Conservation (phyloP, 2,888 invertebrate genomes). For the Diarsia brunnea region DNA sequence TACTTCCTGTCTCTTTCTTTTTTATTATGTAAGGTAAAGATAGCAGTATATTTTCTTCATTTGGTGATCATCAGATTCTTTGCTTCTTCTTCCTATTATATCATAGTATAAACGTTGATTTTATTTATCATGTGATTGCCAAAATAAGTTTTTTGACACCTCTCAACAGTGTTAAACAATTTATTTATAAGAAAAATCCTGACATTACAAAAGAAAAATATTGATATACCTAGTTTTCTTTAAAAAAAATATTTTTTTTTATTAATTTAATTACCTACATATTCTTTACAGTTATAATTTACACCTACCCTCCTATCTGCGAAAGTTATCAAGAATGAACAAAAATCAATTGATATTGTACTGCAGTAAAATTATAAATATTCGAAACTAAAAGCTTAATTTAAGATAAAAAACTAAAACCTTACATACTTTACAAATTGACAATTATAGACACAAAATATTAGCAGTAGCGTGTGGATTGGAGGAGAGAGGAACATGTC, state of each 20-base stretch:
- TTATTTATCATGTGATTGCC: background rate
- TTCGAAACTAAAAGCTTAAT: background rate
- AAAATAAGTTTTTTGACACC: background rate
- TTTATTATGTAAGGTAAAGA: background rate
- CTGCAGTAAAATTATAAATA: conserved; percentile 7
- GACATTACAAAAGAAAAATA: conserved; percentile 14
- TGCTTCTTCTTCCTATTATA: background rate
- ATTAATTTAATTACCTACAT: no score
- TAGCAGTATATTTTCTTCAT: background rate
- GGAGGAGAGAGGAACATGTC: no score
- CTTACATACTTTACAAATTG: conserved; percentile 31
- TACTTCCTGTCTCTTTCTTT: background rate
- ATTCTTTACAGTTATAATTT: conserved; percentile 32
- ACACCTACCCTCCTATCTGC: conserved; percentile 14
- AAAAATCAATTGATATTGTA: background rate
- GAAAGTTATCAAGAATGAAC: background rate
- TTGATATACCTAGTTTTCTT: conserved; percentile 5
- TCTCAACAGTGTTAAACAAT: background rate
- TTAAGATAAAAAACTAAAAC: conserved; percentile 8
- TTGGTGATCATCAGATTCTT: conserved; percentile 12
- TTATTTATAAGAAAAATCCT: background rate
- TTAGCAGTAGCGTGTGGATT: no score
- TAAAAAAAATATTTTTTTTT: no score
- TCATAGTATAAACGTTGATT: background rate
- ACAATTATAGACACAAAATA: conserved; percentile 1